These are phyloP conservation scores for Drosophila cracens DNA, from an alignment of 2,888 invertebrate species.

Conservation along the genomic window DNA sequence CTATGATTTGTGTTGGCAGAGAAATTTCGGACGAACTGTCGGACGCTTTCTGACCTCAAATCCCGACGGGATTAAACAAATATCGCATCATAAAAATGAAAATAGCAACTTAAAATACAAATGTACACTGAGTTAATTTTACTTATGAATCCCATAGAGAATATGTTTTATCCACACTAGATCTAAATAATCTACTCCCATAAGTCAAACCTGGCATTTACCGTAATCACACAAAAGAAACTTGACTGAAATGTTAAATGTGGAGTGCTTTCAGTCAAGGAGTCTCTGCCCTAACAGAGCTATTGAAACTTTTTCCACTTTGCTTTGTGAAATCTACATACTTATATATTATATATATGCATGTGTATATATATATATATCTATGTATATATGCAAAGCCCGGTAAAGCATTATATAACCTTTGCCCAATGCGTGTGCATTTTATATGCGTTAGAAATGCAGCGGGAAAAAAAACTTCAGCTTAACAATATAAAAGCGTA, in stretches of 20 bases:
- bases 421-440: slow-evolving; percentile 22
- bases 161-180: not conserved
- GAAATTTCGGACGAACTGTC: not conserved
- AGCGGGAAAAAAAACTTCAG: slow-evolving; percentile 31
- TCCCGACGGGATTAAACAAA: not conserved
- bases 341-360: not conserved
- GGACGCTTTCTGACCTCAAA: not conserved
- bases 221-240: not conserved
- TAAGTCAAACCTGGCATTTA: slow-evolving; percentile 9
- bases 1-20: not conserved
- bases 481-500: slow-evolving; percentile 71
- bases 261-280: not conserved
- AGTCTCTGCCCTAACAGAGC: slow-evolving; percentile 3
- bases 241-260: slow-evolving; percentile 27
- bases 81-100: not conserved
- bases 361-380: not conserved
- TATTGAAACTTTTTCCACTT: slow-evolving; percentile 9
- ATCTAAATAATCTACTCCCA: not conserved
- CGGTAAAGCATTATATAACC: slow-evolving; percentile 27
- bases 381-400: too few relatives aligned
- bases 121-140: not conserved
- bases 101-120: not conserved
- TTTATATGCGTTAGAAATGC: slow-evolving; percentile 51
- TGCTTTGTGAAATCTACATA: not conserved
- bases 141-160: not conserved